Evolutionary conservation across 2,888 invertebrate species (phyloP), one percentile per base, ranked within the genome.

Genomic region (Conus canariensis): DNA sequence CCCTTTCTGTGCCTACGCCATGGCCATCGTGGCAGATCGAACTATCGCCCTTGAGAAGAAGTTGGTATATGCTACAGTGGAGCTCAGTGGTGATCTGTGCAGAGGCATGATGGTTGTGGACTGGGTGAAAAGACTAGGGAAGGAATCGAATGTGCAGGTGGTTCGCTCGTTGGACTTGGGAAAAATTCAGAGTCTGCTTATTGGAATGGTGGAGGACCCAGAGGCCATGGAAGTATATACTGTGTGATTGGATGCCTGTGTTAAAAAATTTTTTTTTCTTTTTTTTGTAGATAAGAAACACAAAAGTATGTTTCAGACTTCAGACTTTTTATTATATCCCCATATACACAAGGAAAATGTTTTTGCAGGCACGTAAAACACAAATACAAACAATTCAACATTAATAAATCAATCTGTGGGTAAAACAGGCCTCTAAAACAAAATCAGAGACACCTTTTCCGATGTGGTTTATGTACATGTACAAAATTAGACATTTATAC

Each of bases 61-160:
- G 59, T 90, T 91, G n/a, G 93, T 94, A 6, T 94, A 91, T 91
- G 94, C 94, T n/a, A 97, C 97, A 1, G 97, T 98, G 6, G 97
- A 98, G 94, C 95, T 97, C 25, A 95, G 95, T 90, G 97, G 97
- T 3, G 94, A 92, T 4, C 96, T 97, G 92, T 97, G 97, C 0
- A 96, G 97, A 88, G 98, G 97, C 0, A 97, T 97, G 96, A 97
- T 97, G 95, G 97, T 97, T 0, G 96, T 97, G 45, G 97, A 97
- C 91, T 95, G 95, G 94, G 88, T 91, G 30, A 91, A 92, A 3
- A 59, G 30, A n/a, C 90, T 94, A 12, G 89, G 90, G 25, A 92
- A 93, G 64, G 83, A 89, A 6, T 91, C 93, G 12, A 95, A 95
- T 90, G 93, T 95, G 22, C 92, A 90, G 45, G 90, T 95, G 45